phyloP scores from a whole-genome alignment of 1,140 invertebrate genomes.

The Drosophila gunungcola region DNA sequence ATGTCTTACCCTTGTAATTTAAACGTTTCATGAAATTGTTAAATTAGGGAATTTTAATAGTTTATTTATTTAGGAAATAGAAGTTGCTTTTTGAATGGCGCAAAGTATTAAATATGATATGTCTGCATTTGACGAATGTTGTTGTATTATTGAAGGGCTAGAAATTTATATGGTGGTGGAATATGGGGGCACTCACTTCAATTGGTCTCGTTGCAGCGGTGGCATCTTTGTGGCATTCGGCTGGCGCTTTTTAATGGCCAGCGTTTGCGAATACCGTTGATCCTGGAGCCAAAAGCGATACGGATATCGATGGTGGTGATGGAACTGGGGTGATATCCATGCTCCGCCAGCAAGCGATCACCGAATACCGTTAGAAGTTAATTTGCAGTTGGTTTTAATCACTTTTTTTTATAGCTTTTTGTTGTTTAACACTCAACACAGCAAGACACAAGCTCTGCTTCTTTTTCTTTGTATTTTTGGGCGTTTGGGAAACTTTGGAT shows the following conservation, averaged over 20 bases:
- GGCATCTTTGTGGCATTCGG: conserved; percentile 69
- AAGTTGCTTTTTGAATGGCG: too few relatives aligned
- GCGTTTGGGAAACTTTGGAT: conserved; percentile 4
- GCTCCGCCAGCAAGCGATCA: conserved; percentile 55
- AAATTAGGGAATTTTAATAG: too few relatives aligned
- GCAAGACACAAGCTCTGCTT: conserved; percentile 21
- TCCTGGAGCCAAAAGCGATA: conserved; percentile 14
- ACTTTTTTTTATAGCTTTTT: conserved; percentile 12
- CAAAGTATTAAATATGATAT: too few relatives aligned
- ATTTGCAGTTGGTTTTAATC: conserved; percentile 20
- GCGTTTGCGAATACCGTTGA: conserved; percentile 39
- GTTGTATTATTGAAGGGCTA: too few relatives aligned
- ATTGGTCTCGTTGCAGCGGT: conserved; percentile 74
- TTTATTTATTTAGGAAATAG: too few relatives aligned
- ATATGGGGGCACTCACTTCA: conserved; percentile 56
- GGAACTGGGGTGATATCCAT: conserved; percentile 59
- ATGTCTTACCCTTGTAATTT: too few relatives aligned
- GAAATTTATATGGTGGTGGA: not conserved
- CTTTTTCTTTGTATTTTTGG: conserved; percentile 11
- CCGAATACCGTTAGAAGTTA: conserved; percentile 7
- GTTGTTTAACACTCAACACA: conserved; percentile 13
- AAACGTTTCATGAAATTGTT: too few relatives aligned
- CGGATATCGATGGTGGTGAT: conserved; percentile 22
- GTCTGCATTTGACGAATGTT: too few relatives aligned
- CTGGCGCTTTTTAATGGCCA: conserved; percentile 64